A percentile compares a stretch with the other conserved stretches of the same genome.
phyloP scores from a whole-genome alignment of 2,888 invertebrate genomes.

The Nymphalis urticae region DNA sequence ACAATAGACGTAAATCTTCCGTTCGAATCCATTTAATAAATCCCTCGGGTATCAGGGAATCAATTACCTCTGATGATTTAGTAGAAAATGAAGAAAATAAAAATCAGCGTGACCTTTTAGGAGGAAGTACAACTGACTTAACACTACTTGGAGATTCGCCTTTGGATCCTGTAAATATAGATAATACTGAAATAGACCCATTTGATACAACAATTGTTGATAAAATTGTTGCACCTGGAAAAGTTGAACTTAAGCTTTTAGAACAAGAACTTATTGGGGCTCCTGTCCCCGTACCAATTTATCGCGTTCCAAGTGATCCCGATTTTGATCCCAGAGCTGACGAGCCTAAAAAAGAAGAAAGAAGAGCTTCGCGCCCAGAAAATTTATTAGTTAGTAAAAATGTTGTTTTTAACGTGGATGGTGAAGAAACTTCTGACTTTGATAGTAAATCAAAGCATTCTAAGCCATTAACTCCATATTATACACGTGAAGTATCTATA shows the following conservation, averaged over 20 bases:
- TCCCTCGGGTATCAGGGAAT: slow-evolving; percentile 82
- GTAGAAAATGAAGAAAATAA: slow-evolving; percentile 67
- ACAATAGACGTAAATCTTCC: slow-evolving; percentile 75
- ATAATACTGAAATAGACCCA: slow-evolving; percentile 86
- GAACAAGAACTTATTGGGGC: slow-evolving; percentile 88
- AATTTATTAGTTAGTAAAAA: slow-evolving; percentile 77
- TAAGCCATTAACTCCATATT: slow-evolving; percentile 92
- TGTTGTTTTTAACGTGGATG: slow-evolving; percentile 78
- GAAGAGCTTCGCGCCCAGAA: slow-evolving; percentile 85
- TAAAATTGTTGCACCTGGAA: slow-evolving; percentile 87
- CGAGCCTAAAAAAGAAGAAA: slow-evolving; percentile 72
- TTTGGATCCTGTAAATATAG: slow-evolving; percentile 83
- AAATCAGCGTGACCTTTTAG: slow-evolving; percentile 85
- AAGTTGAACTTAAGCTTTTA: slow-evolving; percentile 88
- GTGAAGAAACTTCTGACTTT: slow-evolving; percentile 67
- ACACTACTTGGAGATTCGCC: slow-evolving; percentile 86
- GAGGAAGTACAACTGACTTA: slow-evolving; percentile 89
- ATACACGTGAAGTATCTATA: slow-evolving; percentile 84
- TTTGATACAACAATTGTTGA: slow-evolving; percentile 92
- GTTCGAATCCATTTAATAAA: slow-evolving; percentile 84
- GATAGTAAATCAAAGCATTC: slow-evolving; percentile 83
- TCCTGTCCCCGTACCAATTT: slow-evolving; percentile 47
- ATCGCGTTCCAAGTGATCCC: slow-evolving; percentile 85
- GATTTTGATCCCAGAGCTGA: slow-evolving; percentile 91
- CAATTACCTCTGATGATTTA: slow-evolving; percentile 78